A percentile compares a stretch with the other conserved stretches of the same genome.
Conservation (phyloP, 64 coral and sea anemone species). For the Astreopora myriophthalma region DNA sequence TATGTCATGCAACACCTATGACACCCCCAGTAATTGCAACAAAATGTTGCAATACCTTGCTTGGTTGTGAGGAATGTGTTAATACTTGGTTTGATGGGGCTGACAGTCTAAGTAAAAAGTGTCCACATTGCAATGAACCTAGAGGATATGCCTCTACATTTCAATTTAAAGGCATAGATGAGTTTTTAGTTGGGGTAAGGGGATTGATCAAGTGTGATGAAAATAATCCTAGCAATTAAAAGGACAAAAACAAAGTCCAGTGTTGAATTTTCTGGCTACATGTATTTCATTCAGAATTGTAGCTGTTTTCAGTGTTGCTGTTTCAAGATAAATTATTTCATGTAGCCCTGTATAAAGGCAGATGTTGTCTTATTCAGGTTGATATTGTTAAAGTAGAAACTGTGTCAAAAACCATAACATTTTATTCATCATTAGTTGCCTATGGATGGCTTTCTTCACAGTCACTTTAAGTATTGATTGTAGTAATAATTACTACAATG, state of each 20-base stretch:
- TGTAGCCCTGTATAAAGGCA: not conserved
- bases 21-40: constrained; percentile 13
- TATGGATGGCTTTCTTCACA: not conserved
- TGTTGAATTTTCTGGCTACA: not conserved
- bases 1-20: not conserved
- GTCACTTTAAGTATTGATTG: not conserved
- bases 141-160: constrained; percentile 57
- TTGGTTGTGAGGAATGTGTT: constrained; percentile 43
- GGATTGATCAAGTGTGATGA: not conserved
- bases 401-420: not conserved
- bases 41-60: constrained; percentile 28
- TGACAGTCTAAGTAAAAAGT: constrained; percentile 59
- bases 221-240: not conserved
- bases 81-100: constrained; percentile 55
- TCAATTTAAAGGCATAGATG: constrained; percentile 71
- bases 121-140: constrained; percentile 64
- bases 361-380: not conserved
- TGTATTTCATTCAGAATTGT: not conserved
- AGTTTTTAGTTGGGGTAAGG: constrained; percentile 33
- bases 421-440: not conserved
- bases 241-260: not conserved
- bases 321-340: not conserved
- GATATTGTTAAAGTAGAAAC: not conserved
- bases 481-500: too few relatives aligned
- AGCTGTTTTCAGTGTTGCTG: not conserved